These are phyloP conservation scores for Tetranychus truncatus DNA, from an alignment of 2,888 invertebrate genomes.

Conservation along the genomic window DNA sequence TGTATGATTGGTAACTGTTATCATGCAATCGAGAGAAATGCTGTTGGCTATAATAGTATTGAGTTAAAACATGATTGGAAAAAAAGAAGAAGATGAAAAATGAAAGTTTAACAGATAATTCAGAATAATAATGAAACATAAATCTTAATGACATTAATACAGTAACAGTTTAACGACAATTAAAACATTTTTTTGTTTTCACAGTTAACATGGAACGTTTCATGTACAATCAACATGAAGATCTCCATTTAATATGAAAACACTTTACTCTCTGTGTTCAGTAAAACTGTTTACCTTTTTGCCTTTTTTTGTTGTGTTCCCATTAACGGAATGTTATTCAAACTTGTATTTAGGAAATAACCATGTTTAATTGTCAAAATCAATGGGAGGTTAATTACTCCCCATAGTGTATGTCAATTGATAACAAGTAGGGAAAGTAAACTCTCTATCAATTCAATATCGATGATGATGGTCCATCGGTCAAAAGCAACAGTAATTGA, in stretches of 20 bases:
- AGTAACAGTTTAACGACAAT: background rate
- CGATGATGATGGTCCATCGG: background rate
- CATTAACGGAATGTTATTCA: no score
- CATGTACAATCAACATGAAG: background rate
- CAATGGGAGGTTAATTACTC: background rate
- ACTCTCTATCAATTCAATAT: background rate
- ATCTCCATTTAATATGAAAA: background rate
- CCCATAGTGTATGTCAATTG: background rate
- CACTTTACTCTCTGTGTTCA: background rate
- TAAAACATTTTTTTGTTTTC: background rate
- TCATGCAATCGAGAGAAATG: no score
- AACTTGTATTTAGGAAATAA: background rate
- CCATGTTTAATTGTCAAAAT: background rate
- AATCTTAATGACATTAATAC: no score
- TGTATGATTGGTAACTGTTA: background rate
- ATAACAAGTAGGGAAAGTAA: background rate
- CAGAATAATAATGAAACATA: no score
- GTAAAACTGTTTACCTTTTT: background rate
- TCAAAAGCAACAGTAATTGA: background rate
- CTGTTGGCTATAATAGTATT: no score
- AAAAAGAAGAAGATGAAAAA: no score
- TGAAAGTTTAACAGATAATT: no score
- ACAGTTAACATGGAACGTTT: background rate
- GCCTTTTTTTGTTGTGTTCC: no score
- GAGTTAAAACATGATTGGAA: no score